Evolutionary conservation across 30 jellyfish, hydroid and myxozoan genomes (phyloP).

Genomic region (Nemopilema nomurai): DNA sequence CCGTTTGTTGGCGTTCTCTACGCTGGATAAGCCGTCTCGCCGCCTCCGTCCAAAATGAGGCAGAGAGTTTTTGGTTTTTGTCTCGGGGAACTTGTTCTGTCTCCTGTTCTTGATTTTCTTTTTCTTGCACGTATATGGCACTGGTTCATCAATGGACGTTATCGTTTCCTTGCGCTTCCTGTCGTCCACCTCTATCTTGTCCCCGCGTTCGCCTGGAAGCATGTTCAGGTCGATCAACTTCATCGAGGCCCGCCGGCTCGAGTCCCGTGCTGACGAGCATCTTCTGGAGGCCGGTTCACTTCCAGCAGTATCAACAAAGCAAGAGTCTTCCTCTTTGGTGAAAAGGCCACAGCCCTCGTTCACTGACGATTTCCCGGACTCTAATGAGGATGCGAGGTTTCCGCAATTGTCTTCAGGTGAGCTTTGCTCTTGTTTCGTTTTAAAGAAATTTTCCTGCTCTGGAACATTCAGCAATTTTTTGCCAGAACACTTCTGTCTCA

Average conservation of each 20-base stretch:
- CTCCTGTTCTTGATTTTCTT: constrained; percentile 12
- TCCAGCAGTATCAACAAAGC: not conserved
- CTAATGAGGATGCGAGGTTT: not conserved
- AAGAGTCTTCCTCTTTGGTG: not conserved
- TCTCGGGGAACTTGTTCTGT: not conserved
- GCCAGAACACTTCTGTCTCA: not conserved
- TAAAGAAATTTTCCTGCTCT: not conserved
- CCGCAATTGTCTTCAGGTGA: not conserved
- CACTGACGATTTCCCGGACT: not conserved
- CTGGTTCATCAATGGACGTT: constrained; percentile 12
- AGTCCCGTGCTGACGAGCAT: constrained; percentile 8
- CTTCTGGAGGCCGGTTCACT: constrained; percentile 5
- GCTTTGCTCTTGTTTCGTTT: not conserved
- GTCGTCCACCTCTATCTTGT: not conserved
- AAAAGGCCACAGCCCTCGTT: not conserved
- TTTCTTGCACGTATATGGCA: not conserved
- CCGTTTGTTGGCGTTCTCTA: not conserved
- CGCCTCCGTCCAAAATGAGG: constrained; percentile 4
- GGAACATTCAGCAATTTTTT: not conserved
- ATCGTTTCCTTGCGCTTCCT: constrained; percentile 12
- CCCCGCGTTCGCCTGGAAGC: constrained; percentile 1
- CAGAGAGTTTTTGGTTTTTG: constrained; percentile 1
- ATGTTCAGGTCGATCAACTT: constrained; percentile 39
- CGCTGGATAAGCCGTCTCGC: constrained; percentile 14
- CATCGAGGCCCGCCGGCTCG: constrained; percentile 59